Conservation (phyloP, 2,113 vertebrate genomes). For the Apodemus sylvaticus region DNA sequence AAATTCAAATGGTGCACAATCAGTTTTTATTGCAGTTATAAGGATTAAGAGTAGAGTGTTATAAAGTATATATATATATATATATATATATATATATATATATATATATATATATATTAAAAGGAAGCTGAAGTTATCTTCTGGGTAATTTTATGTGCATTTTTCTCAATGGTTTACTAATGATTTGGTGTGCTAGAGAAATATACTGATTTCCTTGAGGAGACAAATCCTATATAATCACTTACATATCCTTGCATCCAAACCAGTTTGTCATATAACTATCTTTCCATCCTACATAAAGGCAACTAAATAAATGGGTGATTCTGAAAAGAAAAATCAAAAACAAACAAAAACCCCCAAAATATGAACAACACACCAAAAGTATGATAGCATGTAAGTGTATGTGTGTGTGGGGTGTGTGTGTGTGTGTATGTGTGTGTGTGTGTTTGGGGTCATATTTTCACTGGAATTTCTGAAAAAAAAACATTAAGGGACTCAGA, state of each 20-base stretch:
- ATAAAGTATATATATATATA: neutral
- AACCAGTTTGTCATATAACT: neutral
- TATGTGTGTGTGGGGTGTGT: neutral
- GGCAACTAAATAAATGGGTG: neutral
- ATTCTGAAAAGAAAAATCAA: neutral
- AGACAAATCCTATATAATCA: neutral
- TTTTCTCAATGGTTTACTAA: neutral
- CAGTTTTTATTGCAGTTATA: neutral
- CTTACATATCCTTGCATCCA: neutral
- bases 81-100: no score
- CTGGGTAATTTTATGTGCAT: neutral
- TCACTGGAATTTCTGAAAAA: neutral
- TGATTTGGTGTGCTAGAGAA: neutral
- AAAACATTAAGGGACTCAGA: neutral
- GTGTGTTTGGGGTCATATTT: neutral
- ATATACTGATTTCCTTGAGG: neutral
- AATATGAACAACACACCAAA: neutral
- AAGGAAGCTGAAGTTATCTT: neutral
- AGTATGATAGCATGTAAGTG: no score
- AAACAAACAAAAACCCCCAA: no score
- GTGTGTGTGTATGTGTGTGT: neutral
- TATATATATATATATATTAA: no score
- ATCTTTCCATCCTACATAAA: neutral
- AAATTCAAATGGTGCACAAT: slow-evolving; percentile 37
- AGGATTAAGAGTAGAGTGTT: neutral